phyloP scores from a whole-genome alignment of 2,113 vertebrate genomes.

The Tenrec ecaudatus region DNA sequence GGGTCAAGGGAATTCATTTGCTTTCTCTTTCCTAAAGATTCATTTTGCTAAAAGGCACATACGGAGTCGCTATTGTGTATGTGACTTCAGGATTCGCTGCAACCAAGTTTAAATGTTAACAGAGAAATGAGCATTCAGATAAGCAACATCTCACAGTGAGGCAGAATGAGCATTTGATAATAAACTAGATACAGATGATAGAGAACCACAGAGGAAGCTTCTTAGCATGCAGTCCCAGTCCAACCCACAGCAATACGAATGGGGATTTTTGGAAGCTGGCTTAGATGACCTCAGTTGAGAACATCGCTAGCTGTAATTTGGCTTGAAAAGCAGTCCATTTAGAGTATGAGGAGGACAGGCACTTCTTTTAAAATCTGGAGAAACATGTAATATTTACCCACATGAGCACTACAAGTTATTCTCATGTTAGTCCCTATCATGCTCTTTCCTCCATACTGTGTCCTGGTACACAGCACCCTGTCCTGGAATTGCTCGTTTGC shows the following conservation, averaged over 20 bases:
- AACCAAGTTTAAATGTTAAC: neutral
- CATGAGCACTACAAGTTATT: neutral
- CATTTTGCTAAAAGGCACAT: neutral
- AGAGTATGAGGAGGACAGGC: no score
- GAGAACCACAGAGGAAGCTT: neutral
- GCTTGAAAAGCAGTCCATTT: neutral
- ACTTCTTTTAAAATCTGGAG: neutral
- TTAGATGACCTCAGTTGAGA: neutral
- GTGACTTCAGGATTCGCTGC: constrained; percentile 9
- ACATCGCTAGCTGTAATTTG: neutral
- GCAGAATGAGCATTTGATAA: neutral
- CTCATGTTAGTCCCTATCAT: neutral
- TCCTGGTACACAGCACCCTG: neutral
- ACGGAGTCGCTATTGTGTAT: neutral
- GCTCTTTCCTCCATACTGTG: neutral
- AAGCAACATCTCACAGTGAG: neutral
- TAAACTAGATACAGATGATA: neutral
- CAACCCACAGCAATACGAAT: neutral
- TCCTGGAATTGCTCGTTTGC: neutral
- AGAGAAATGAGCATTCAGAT: neutral
- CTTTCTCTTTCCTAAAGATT: constrained; percentile 35
- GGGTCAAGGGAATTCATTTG: neutral
- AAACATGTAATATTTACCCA: neutral
- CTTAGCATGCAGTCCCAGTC: neutral
- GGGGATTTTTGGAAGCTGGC: neutral